Percentiles rank a stretch among this genome's conserved stretches.
phyloP scores from a whole-genome alignment of 1,140 invertebrate genomes.

The Polypedilum vanderplanki region DNA sequence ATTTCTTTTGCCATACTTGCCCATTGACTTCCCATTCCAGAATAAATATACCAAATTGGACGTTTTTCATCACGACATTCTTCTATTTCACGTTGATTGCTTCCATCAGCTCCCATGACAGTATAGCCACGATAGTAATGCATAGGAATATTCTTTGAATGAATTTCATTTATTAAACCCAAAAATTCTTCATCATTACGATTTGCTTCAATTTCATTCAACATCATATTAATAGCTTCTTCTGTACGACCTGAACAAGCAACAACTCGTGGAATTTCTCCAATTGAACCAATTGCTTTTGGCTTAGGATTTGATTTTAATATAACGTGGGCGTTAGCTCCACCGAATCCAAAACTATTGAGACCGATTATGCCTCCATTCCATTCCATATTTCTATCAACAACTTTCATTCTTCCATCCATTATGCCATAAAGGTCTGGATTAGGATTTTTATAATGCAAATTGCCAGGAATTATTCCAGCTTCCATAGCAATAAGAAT shows the following conservation, averaged over 20 bases:
- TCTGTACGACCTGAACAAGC: constrained; percentile 78
- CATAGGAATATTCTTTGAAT: constrained; percentile 57
- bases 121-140: constrained; percentile 73
- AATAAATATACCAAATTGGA: constrained; percentile 90
- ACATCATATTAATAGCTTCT: constrained; percentile 62
- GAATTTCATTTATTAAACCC: constrained; percentile 66
- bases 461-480: constrained; percentile 78
- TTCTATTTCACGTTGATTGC: constrained; percentile 41
- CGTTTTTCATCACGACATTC: constrained; percentile 51
- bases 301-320: constrained; percentile 70
- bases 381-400: constrained; percentile 70
- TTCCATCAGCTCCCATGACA: constrained; percentile 51
- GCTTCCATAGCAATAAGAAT: constrained; percentile 85
- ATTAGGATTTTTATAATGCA: constrained; percentile 85
- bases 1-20: constrained; percentile 83
- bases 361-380: constrained; percentile 78
- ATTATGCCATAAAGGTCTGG: constrained; percentile 76
- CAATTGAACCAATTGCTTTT: constrained; percentile 51
- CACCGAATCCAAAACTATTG: constrained; percentile 97
- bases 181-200: constrained; percentile 67
- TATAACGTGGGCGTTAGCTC: constrained; percentile 89
- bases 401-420: constrained; percentile 82
- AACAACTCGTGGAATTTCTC: constrained; percentile 61
- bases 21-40: constrained; percentile 97
- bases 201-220: constrained; percentile 55